A percentile compares a stretch with the other conserved stretches of the same genome.
Conservation (phyloP, 1,140 invertebrate species). For the Penaeus japonicus region DNA sequence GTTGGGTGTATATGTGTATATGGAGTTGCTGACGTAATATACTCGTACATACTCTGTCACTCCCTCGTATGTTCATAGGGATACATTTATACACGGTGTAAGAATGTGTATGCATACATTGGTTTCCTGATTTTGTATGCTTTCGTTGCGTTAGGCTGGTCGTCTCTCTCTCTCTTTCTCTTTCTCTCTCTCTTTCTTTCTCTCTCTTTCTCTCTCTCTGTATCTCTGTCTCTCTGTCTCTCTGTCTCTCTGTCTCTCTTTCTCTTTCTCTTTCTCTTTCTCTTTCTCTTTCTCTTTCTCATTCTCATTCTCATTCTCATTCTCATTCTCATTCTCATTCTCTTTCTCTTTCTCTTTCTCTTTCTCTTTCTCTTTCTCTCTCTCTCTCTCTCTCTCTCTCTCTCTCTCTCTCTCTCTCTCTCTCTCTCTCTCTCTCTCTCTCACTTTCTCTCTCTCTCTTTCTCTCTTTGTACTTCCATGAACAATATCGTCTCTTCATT, state of each 20-base stretch:
- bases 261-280: slow-evolving; percentile 21
- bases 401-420: slow-evolving; percentile 30
- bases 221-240: not conserved
- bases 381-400: slow-evolving; percentile 35
- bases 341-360: slow-evolving; percentile 22
- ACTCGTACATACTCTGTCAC: too few species aligned
- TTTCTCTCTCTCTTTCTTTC: too few species aligned
- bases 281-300: slow-evolving; percentile 35
- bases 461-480: slow-evolving; percentile 9
- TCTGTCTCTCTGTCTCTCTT: not conserved
- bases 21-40: too few species aligned
- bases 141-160: too few species aligned
- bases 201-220: not conserved
- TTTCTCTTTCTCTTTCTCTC: slow-evolving; percentile 25
- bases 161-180: too few species aligned
- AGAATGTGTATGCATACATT: not conserved
- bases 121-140: too few species aligned
- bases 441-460: not conserved
- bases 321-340: not conserved
- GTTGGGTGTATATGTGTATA: too few species aligned
- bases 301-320: slow-evolving; percentile 29
- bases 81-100: not conserved
- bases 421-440: not conserved
- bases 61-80: not conserved
- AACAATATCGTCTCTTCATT: too few species aligned